Conservation (phyloP, 2,113 vertebrate genomes). For the Glaucidium brasilianum region DNA sequence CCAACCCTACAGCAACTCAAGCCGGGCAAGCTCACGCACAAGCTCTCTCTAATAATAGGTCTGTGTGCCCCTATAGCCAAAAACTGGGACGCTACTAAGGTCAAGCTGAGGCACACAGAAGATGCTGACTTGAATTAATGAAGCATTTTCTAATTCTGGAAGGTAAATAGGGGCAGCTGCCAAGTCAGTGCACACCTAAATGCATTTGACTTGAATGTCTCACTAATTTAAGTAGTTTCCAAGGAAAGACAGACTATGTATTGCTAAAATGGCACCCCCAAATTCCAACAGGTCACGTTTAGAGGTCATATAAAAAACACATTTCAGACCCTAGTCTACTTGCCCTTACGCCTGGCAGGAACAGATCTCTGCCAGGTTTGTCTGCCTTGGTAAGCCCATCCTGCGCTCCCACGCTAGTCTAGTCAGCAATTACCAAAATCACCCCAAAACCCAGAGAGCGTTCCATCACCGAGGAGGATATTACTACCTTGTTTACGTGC, state of each 20-base stretch:
- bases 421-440: not conserved
- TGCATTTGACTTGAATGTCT: not conserved
- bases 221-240: not conserved
- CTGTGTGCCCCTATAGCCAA: not conserved
- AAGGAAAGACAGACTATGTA: not conserved
- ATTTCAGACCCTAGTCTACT: rapidly evolving
- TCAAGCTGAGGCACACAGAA: not conserved
- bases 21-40: not conserved
- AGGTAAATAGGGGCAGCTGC: constrained; percentile 27
- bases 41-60: not conserved
- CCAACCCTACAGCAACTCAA: rapidly evolving
- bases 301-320: not conserved
- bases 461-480: rapidly evolving
- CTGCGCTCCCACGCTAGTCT: rapidly evolving
- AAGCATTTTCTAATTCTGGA: constrained; percentile 43
- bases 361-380: not conserved
- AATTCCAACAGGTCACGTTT: not conserved
- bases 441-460: not conserved
- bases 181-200: not conserved
- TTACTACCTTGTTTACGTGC: rapidly evolving
- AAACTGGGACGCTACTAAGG: constrained; percentile 26
- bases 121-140: constrained; percentile 18
- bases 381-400: rapidly evolving
- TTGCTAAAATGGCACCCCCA: not conserved
- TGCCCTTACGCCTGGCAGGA: rapidly evolving